Conservation (phyloP, 1,140 invertebrate genomes). For the Acyrthosiphon pisum region DNA sequence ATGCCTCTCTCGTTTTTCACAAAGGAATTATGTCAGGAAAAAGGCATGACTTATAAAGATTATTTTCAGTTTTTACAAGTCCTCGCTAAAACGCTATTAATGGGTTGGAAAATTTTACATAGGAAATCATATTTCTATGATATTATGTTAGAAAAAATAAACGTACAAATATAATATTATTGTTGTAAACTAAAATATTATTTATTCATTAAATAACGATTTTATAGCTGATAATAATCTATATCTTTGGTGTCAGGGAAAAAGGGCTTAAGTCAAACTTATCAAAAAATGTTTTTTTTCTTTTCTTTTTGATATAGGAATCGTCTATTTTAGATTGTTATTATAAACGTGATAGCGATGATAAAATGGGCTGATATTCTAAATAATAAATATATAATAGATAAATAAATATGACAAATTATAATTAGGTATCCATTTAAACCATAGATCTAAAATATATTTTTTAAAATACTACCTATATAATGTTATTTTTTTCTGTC, state of each 20-base stretch:
- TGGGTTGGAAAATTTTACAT: not conserved
- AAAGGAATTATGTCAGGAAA: not conserved
- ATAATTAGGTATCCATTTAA: not conserved
- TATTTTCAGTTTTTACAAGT: not conserved
- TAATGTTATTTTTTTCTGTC: not conserved
- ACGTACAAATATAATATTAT: not conserved
- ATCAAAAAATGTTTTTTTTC: no score
- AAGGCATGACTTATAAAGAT: not conserved
- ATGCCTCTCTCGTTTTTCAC: not conserved
- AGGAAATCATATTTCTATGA: not conserved
- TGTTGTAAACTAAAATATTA: not conserved
- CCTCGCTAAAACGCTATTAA: not conserved
- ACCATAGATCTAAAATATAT: not conserved
- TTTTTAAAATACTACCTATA: not conserved
- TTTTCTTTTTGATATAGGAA: no score
- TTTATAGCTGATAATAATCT: not conserved
- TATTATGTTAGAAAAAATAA: not conserved
- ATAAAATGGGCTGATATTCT: no score
- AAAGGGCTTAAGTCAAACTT: no score
- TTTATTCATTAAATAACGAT: not conserved
- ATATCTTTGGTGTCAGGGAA: no score
- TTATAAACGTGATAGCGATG: no score
- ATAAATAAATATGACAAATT: not conserved
- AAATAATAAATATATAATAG: not conserved
- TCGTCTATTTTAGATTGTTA: no score